Percentiles rank a stretch among this genome's conserved stretches.
Evolutionary conservation across 2,797 vertebrate species (phyloP).

Genomic region (Amphiprion clarkii): DNA sequence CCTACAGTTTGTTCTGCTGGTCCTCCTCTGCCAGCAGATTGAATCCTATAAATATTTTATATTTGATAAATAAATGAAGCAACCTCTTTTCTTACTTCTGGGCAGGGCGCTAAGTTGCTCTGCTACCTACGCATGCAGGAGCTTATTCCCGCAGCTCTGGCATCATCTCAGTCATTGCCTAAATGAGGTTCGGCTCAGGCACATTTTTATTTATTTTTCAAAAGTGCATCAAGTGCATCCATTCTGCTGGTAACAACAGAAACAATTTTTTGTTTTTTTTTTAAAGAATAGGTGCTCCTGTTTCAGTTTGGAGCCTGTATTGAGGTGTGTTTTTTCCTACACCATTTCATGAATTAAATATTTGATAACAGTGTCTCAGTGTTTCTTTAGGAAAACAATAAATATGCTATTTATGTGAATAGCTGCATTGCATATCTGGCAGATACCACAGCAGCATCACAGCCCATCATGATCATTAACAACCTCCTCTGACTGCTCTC

Average conservation of each 20-base stretch:
- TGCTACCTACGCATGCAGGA: constrained; percentile 56
- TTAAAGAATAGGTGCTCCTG: neutral
- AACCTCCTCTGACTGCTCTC: constrained; percentile 55
- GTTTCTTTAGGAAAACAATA: constrained; percentile 26
- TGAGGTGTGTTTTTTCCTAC: constrained; percentile 26
- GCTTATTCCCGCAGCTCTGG: constrained; percentile 58
- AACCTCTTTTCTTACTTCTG: constrained; percentile 78
- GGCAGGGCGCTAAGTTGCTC: constrained; percentile 55
- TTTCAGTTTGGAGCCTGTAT: constrained; percentile 28
- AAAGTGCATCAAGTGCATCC: constrained; percentile 31
- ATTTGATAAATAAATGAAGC: constrained; percentile 86
- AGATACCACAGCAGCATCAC: constrained; percentile 38
- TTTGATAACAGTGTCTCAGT: constrained; percentile 17
- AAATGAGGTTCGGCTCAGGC: constrained; percentile 55
- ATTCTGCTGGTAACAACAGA: constrained; percentile 25
- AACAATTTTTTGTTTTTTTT: neutral
- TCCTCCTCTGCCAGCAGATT: constrained; percentile 76
- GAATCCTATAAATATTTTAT: constrained; percentile 83
- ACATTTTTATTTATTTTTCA: constrained; percentile 56
- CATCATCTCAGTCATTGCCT: constrained; percentile 47
- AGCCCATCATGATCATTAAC: constrained; percentile 44
- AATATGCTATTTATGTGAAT: neutral
- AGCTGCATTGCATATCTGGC: constrained; percentile 4
- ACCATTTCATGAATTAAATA: constrained; percentile 52
- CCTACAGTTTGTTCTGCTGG: constrained; percentile 76